Conservation (phyloP, 2,113 vertebrate genomes). For the Nestor notabilis region DNA sequence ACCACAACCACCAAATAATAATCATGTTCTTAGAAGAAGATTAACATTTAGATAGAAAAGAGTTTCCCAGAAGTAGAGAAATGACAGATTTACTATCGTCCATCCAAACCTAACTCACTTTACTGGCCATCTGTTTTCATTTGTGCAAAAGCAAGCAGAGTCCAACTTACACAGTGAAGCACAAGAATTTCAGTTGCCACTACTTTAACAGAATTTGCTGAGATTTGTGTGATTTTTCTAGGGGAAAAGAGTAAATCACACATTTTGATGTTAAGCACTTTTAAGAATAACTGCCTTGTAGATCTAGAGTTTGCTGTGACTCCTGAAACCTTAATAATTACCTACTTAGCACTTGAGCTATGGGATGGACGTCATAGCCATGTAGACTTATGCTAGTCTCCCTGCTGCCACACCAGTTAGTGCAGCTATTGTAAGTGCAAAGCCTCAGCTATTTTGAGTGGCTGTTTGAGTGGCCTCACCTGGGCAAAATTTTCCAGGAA, state of each 20-base stretch:
- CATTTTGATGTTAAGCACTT: not conserved
- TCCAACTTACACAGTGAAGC: not conserved
- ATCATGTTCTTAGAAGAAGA: not conserved
- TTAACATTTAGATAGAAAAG: not conserved
- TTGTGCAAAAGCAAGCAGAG: not conserved
- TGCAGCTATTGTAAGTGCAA: not conserved
- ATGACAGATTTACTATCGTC: not conserved
- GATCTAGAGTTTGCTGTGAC: not conserved
- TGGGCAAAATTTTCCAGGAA: not conserved
- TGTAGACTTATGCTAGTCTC: not conserved
- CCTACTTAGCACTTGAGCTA: not conserved
- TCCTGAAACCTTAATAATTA: not conserved
- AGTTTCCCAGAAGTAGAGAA: not conserved
- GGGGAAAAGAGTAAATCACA: not conserved
- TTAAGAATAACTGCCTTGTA: not conserved
- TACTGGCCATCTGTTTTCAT: not conserved
- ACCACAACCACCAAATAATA: not conserved
- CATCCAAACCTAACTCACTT: not conserved
- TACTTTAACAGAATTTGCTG: not conserved
- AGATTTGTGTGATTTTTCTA: not conserved
- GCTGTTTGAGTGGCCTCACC: not conserved
- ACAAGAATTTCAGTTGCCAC: not conserved
- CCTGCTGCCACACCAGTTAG: not conserved
- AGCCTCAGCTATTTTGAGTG: not conserved
- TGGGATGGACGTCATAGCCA: not conserved